Base-by-base conservation (phyloP, 2,888 invertebrate species). In the Agriopis leucophaearia region DNA sequence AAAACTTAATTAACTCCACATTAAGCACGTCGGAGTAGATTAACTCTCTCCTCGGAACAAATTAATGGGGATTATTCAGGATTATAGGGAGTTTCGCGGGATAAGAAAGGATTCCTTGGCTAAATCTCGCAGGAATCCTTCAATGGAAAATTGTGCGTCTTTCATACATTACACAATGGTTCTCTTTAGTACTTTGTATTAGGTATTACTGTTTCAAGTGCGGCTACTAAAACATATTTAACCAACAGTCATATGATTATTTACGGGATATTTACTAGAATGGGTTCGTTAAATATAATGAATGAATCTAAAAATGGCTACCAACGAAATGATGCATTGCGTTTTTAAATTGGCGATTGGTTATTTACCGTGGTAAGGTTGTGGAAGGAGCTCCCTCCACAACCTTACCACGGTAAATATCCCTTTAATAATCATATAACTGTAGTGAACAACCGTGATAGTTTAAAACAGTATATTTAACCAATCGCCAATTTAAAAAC, bases 1-100 rank as follows among this genome's bases (percentile, higher is more conserved):
- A 84, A 86, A 87, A 88, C 84, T 89, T 90, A 91, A 91, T 91
- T 90, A 90, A 89, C 86, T 88, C 84, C 83, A 86, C 87, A 89
- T 91, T 90, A 88, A 89, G 86, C 81, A 84, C 87, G 88, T 87
- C 88, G 83, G 87, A 82, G 79, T 77, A 88, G 89, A 90, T 90
- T 90, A 88, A 83, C 86, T 81, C 84, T 83, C 87, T 87, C 85
- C 87, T 86, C 88, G 88, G 83, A 83, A 86, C 83, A 89, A 89
- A 91, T 91, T 91, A 91, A 87, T 87, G 83, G 83, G 87, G 89
- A 90, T 89, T 87, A 82, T 83, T 82, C 77, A 73, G 85, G 89
- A 90, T 91, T 88, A 88, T 85, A 82, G 86, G 81, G 82, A 83
- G 59, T 55, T 68, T 64, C 44, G 45, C 50, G 36, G 58, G 56